Percentiles rank a stretch among this genome's conserved stretches.
These are phyloP conservation scores for Aplocera efformata DNA, from an alignment of 2,888 invertebrate genomes.

Conservation along the genomic window DNA sequence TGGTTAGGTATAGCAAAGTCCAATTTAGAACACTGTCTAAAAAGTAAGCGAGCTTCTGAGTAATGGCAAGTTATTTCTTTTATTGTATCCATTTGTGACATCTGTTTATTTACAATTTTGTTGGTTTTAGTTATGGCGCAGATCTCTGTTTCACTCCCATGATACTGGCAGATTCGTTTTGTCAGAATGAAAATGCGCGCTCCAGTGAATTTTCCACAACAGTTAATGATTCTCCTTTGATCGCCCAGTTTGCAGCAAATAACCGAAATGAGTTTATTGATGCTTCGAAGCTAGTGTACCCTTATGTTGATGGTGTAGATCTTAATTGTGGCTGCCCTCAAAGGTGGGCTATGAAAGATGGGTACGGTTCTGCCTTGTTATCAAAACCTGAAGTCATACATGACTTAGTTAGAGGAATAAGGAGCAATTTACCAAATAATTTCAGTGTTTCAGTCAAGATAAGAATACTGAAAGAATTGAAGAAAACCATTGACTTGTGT, in stretches of 20 bases:
- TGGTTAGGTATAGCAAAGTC: conserved; percentile 93
- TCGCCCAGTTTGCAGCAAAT: conserved; percentile 97
- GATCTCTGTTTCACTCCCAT: conserved; percentile 97
- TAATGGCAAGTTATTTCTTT: too few relatives aligned
- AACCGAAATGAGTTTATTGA: conserved; percentile 89
- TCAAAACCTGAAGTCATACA: conserved; percentile 90
- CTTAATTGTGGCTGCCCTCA: conserved; percentile 99
- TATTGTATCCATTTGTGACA: too few relatives aligned
- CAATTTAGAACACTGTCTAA: conserved; percentile 71
- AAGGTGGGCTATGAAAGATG: conserved; percentile 95
- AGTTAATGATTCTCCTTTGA: conserved; percentile 88
- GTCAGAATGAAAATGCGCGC: conserved; percentile 92
- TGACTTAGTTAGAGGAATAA: conserved; percentile 89
- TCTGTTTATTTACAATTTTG: too few relatives aligned
- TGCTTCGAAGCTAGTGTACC: conserved; percentile 91
- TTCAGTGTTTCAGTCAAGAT: conserved; percentile 97
- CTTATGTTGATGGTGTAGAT: conserved; percentile 94
- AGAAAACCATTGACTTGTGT: conserved; percentile 89
- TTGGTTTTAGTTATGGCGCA: conserved; percentile 85
- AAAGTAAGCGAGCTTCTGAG: conserved; percentile 46
- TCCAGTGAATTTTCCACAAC: conserved; percentile 89
- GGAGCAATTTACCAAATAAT: conserved; percentile 84
- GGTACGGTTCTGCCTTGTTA: conserved; percentile 92
- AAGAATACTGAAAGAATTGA: conserved; percentile 86
- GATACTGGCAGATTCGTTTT: conserved; percentile 97